phyloP scores from a whole-genome alignment of 2,113 vertebrate species.

The Caloenas nicobarica region DNA sequence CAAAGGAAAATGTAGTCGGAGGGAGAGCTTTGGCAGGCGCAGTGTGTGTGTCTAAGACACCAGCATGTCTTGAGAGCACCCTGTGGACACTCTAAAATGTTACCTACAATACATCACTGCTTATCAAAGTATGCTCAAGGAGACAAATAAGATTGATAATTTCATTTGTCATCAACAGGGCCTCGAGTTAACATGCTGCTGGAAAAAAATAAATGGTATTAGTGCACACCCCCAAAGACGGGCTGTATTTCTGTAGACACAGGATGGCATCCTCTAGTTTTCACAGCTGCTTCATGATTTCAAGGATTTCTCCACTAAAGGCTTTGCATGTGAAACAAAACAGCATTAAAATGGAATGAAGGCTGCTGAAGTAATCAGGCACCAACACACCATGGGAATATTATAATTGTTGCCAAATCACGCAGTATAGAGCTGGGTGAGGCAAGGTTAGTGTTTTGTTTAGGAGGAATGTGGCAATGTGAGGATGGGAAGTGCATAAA shows the following conservation, averaged over 20 bases:
- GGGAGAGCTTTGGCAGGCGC: neutral
- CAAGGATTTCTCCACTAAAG: neutral
- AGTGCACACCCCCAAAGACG: neutral
- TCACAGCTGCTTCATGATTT: neutral
- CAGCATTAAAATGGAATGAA: neutral
- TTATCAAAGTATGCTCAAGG: neutral
- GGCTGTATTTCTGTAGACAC: neutral
- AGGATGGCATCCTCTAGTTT: neutral
- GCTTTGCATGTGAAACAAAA: neutral
- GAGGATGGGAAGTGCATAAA: neutral
- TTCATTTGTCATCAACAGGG: neutral
- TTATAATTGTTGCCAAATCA: neutral
- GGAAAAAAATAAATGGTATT: neutral
- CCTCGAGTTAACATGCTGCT: neutral
- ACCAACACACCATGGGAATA: neutral
- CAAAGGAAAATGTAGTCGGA: neutral
- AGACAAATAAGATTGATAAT: neutral
- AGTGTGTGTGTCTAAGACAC: accelerated
- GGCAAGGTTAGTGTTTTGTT: neutral
- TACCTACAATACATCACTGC: neutral
- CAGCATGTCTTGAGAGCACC: too few species aligned
- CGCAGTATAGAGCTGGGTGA: neutral
- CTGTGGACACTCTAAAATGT: neutral
- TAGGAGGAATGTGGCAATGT: neutral
- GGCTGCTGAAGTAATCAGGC: neutral